phyloP scores from a whole-genome alignment of 2,113 vertebrate species.

The Oreochromis tanganicae region DNA sequence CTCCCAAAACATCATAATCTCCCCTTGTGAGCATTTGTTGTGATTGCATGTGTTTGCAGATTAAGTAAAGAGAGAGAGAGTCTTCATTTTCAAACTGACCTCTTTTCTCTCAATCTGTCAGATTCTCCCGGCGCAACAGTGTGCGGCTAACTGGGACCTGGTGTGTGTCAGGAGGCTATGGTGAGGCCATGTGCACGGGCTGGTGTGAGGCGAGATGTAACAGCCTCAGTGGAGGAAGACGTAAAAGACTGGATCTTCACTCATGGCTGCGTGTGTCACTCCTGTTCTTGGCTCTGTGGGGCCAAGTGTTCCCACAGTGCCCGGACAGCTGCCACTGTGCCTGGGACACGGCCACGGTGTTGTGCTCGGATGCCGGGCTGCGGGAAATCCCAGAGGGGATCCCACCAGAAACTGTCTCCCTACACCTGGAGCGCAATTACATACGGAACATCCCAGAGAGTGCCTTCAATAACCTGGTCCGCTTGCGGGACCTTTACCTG shows the following conservation, averaged over 20 bases:
- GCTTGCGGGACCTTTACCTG: slow-evolving; percentile 73
- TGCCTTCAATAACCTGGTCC: slow-evolving; percentile 66
- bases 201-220: slow-evolving; percentile 53
- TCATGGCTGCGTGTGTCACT: slow-evolving; percentile 37
- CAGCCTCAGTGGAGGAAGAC: slow-evolving; percentile 12
- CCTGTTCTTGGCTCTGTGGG: slow-evolving; percentile 47
- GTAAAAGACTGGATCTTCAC: slow-evolving; percentile 3
- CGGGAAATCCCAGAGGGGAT: slow-evolving; percentile 69
- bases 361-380: slow-evolving; percentile 67
- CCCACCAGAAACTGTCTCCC: slow-evolving; percentile 64
- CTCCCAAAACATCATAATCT: slow-evolving; percentile 15
- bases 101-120: slow-evolving; percentile 17
- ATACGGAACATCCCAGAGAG: slow-evolving; percentile 69
- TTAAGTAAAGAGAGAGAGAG: not conserved
- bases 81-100: slow-evolving; percentile 8
- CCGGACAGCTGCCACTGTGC: slow-evolving; percentile 63
- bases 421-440: slow-evolving; percentile 76
- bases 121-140: not conserved
- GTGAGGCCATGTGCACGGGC: slow-evolving; percentile 60
- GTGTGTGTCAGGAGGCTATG: slow-evolving; percentile 60
- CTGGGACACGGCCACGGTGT: slow-evolving; percentile 66
- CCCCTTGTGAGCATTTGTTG: not conserved
- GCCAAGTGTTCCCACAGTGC: slow-evolving; percentile 24
- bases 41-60: slow-evolving; percentile 8
- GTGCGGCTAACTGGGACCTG: slow-evolving; percentile 31